Percentiles rank a stretch among this genome's conserved stretches.
phyloP scores from a whole-genome alignment of 2,888 invertebrate genomes.

The Ariolimax columbianus region DNA sequence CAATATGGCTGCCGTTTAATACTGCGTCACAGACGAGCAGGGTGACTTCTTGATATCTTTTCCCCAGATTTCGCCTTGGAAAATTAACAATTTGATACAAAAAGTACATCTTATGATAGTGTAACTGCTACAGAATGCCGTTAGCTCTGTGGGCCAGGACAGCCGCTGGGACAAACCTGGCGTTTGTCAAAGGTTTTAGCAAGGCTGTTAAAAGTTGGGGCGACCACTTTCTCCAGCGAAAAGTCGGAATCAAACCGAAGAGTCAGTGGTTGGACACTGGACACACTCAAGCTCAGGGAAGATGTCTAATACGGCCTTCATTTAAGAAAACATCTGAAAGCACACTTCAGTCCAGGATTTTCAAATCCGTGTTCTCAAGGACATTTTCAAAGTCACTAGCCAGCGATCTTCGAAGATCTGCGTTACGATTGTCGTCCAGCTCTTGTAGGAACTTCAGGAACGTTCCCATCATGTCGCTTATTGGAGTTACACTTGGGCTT shows the following conservation, averaged over 20 bases:
- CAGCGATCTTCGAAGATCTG: conserved; percentile 42
- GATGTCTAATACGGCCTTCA: conserved; percentile 14
- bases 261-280: not conserved
- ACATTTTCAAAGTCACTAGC: conserved; percentile 27
- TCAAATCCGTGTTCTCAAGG: conserved; percentile 35
- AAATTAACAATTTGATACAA: not conserved
- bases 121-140: conserved; percentile 26
- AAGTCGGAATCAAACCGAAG: not conserved
- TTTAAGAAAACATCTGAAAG: not conserved
- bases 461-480: conserved; percentile 62
- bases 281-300: not conserved
- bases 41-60: too few species aligned
- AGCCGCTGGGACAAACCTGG: conserved; percentile 42
- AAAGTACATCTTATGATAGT: not conserved
- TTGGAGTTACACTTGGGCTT: conserved; percentile 60
- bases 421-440: conserved; percentile 28
- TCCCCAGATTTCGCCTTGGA: too few species aligned
- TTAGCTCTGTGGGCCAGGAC: conserved; percentile 40
- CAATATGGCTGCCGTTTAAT: conserved; percentile 7
- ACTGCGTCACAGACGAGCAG: conserved; percentile 4
- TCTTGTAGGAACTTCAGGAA: conserved; percentile 50
- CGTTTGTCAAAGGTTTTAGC: conserved; percentile 42
- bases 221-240: conserved; percentile 33
- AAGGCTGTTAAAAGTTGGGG: conserved; percentile 41
- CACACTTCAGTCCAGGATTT: conserved; percentile 27